Evolutionary conservation across 2,113 vertebrate species (phyloP).

Genomic region (Seriola rivoliana): DNA sequence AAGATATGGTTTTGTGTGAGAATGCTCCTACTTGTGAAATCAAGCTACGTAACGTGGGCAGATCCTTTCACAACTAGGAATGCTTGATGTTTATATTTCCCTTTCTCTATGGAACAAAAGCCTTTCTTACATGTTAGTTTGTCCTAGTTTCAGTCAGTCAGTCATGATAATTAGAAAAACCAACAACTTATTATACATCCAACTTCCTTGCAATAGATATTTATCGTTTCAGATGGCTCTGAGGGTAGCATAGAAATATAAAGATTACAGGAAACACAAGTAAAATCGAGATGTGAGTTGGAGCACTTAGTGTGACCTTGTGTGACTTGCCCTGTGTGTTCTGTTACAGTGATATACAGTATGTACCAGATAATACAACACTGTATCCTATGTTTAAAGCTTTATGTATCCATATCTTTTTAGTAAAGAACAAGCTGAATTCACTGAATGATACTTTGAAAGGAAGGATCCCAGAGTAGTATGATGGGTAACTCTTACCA

Average conservation of each 20-base stretch:
- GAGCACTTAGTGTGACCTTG: slow-evolving; percentile 29
- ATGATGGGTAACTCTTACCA: not conserved
- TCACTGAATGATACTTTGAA: not conserved
- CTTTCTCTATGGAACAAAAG: slow-evolving; percentile 79
- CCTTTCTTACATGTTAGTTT: slow-evolving; percentile 70
- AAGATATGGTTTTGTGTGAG: slow-evolving; percentile 64
- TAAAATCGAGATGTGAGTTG: slow-evolving; percentile 21
- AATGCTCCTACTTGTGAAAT: slow-evolving; percentile 66
- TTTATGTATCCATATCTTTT: not conserved
- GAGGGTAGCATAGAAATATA: slow-evolving; percentile 15
- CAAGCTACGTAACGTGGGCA: slow-evolving; percentile 66
- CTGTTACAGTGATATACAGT: not conserved
- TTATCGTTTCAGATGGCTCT: slow-evolving; percentile 24
- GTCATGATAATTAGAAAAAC: slow-evolving; percentile 69
- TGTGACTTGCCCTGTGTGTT: not conserved
- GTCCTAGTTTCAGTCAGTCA: slow-evolving; percentile 60
- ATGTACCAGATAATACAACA: slow-evolving; percentile 3
- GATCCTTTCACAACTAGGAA: slow-evolving; percentile 64
- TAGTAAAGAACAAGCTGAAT: not conserved
- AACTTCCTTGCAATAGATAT: slow-evolving; percentile 38
- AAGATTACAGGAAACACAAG: slow-evolving; percentile 19
- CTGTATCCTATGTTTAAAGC: not conserved
- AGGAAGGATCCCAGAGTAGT: not conserved
- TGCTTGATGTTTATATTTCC: slow-evolving; percentile 81
- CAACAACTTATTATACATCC: slow-evolving; percentile 57